These are phyloP conservation scores for Channallabes apus DNA, from an alignment of 2,797 vertebrate genomes.

Conservation along the genomic window DNA sequence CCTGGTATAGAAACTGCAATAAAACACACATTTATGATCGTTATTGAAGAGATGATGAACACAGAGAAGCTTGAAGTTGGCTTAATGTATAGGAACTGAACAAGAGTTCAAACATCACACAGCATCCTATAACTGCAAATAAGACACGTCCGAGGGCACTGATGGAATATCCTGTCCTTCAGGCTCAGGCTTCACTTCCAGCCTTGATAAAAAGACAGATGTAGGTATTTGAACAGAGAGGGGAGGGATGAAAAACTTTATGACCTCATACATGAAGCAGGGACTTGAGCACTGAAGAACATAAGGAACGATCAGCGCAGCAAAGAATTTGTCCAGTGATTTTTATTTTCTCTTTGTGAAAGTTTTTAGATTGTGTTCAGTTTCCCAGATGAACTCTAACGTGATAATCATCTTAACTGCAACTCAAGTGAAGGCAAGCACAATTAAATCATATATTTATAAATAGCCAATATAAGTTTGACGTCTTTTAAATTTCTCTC, in stretches of 20 bases:
- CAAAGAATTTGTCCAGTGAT: not conserved
- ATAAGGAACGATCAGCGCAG: not conserved
- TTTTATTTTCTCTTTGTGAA: not conserved
- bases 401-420: not conserved
- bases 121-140: slow-evolving; percentile 60
- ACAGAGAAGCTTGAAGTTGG: not conserved
- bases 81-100: slow-evolving; percentile 30
- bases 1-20: not conserved
- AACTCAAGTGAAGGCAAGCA: too few species aligned
- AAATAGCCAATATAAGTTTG: not conserved
- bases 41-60: not conserved
- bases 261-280: slow-evolving; percentile 55
- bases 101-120: slow-evolving; percentile 45
- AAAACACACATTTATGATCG: slow-evolving; percentile 15
- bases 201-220: slow-evolving; percentile 60
- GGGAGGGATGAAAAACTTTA: slow-evolving; percentile 58
- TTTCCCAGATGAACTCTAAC: not conserved
- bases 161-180: slow-evolving; percentile 63
- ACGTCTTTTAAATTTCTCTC: not conserved
- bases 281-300: slow-evolving; percentile 1
- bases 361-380: not conserved
- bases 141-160: slow-evolving; percentile 58
- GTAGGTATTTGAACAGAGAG: slow-evolving; percentile 55
- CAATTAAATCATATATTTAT: not conserved
- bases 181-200: slow-evolving; percentile 58